These are phyloP conservation scores for Cotesia congregata DNA, from an alignment of 2,888 invertebrate genomes.

Conservation along the genomic window DNA sequence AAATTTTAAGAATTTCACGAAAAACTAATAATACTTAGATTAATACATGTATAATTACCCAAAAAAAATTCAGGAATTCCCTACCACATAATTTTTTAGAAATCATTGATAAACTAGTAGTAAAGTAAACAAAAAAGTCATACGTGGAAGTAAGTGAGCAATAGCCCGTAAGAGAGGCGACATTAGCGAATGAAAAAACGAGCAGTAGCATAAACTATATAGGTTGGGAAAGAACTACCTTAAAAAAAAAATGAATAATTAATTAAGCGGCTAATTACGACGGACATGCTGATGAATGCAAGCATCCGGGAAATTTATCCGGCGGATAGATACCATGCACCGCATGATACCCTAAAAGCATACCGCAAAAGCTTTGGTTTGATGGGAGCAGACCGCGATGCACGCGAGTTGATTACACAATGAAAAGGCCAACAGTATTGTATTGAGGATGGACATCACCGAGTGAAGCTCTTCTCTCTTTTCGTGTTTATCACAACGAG, in stretches of 20 bases:
- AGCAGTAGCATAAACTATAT: no score
- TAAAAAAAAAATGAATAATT: background rate
- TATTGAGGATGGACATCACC: background rate
- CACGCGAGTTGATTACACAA: slow-evolving; percentile 28
- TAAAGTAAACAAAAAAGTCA: no score
- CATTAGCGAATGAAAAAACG: no score
- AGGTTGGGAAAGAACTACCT: background rate
- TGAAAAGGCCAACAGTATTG: background rate
- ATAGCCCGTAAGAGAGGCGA: no score
- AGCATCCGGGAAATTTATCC: slow-evolving; percentile 21
- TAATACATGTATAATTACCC: no score
- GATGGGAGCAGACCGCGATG: slow-evolving; percentile 22
- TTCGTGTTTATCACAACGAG: background rate
- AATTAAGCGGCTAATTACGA: background rate
- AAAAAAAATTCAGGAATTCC: no score
- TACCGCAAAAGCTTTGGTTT: slow-evolving; percentile 17
- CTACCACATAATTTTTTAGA: no score
- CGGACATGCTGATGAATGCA: slow-evolving; percentile 1
- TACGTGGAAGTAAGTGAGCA: no score
- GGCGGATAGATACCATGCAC: background rate
- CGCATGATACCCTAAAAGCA: slow-evolving; percentile 25
- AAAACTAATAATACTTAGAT: no score
- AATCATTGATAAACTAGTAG: no score
- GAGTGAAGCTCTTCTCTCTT: no score
- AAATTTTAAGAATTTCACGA: no score